A percentile compares a stretch with the other conserved stretches of the same genome.
Conservation (phyloP, 2,797 vertebrate genomes). For the Gymnothorax reevesii region DNA sequence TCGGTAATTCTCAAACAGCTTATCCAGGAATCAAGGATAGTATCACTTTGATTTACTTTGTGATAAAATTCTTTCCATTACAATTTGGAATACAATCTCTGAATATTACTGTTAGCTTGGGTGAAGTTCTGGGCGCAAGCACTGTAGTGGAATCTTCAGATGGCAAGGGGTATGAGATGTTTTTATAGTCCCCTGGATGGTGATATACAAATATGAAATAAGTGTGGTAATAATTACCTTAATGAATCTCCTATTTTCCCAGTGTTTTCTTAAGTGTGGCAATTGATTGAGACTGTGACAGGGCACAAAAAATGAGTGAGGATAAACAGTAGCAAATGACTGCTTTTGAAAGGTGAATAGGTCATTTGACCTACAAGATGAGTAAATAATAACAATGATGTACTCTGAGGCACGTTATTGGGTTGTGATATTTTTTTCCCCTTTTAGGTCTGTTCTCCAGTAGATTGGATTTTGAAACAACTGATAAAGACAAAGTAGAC, state of each 20-base stretch:
- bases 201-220: background rate
- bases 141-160: conserved; percentile 2
- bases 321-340: background rate
- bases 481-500: no score
- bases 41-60: background rate
- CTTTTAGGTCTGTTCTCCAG: no score
- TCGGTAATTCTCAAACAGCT: no score
- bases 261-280: background rate
- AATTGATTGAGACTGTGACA: background rate
- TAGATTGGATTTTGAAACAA: no score
- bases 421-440: no score
- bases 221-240: background rate
- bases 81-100: background rate
- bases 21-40: no score
- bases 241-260: background rate
- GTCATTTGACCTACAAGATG: background rate
- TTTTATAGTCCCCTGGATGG: background rate
- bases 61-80: background rate
- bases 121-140: background rate
- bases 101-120: background rate
- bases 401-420: background rate
- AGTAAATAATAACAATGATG: background rate
- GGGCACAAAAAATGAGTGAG: background rate
- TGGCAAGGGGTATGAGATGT: background rate
- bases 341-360: background rate